Conservation (phyloP, 2,113 vertebrate species). For the Actinemys pallida region DNA sequence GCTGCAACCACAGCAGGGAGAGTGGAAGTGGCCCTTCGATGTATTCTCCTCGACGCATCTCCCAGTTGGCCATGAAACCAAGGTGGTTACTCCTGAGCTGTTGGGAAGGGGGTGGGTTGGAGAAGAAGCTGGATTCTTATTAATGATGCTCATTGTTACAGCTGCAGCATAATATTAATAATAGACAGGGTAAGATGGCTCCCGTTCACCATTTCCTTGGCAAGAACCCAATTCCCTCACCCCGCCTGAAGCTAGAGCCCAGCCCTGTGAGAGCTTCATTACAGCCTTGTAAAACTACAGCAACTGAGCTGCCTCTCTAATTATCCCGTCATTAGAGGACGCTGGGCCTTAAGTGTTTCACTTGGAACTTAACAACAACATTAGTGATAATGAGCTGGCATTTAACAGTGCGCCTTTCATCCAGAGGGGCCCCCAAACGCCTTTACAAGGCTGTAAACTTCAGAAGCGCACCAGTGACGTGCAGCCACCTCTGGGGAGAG, state of each 20-base stretch:
- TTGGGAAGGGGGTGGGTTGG: too few relatives aligned
- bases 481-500: background rate
- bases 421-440: background rate
- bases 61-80: rapidly evolving
- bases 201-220: background rate
- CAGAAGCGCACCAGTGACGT: background rate
- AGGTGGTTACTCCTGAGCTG: rapidly evolving
- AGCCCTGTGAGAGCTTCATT: background rate
- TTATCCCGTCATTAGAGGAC: rapidly evolving
- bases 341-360: background rate
- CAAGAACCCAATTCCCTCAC: background rate
- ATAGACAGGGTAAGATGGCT: rapidly evolving
- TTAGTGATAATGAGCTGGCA: background rate
- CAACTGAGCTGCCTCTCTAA: rapidly evolving
- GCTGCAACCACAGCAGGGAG: background rate
- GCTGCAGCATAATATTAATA: background rate
- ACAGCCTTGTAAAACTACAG: background rate
- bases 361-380: background rate
- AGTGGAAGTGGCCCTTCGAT: rapidly evolving
- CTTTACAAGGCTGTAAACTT: background rate
- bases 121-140: background rate
- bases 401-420: background rate
- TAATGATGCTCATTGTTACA: background rate
- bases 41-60: rapidly evolving
- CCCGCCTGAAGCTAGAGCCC: background rate